These are phyloP conservation scores for Clarias laeviceps DNA, from an alignment of 2,797 vertebrate genomes.

Conservation along the genomic window DNA sequence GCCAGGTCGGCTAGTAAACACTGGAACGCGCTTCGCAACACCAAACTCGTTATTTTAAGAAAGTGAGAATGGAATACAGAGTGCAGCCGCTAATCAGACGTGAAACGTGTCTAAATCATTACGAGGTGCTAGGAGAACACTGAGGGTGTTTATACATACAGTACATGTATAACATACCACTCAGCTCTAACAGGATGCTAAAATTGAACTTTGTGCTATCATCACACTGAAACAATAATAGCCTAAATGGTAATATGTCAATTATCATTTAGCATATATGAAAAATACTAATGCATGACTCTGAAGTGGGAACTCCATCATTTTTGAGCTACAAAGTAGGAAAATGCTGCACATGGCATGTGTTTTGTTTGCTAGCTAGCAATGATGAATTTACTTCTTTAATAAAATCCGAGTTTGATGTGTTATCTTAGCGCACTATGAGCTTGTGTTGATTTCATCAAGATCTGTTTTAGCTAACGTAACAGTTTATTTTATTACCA, in stretches of 20 bases:
- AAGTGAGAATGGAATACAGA: constrained; percentile 8
- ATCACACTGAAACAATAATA: background rate
- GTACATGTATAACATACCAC: background rate
- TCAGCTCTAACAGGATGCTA: too few relatives aligned
- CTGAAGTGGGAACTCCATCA: background rate
- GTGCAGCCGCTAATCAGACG: background rate
- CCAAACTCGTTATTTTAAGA: constrained; percentile 9
- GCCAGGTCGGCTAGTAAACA: constrained; percentile 1
- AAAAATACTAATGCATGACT: background rate
- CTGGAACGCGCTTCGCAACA: background rate
- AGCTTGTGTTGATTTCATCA: background rate
- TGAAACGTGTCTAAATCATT: background rate
- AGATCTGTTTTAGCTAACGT: background rate
- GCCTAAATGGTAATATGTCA: background rate
- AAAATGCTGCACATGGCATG: background rate
- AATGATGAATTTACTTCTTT: background rate
- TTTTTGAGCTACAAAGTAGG: background rate
- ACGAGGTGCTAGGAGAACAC: background rate
- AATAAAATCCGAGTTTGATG: background rate
- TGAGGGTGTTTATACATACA: background rate
- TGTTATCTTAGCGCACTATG: background rate
- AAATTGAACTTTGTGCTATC: background rate
- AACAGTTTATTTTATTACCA: background rate
- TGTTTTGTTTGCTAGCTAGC: background rate
- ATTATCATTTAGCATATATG: background rate